Evolutionary conservation across 2,888 invertebrate genomes (phyloP).

Genomic region (Homarus gammarus): DNA sequence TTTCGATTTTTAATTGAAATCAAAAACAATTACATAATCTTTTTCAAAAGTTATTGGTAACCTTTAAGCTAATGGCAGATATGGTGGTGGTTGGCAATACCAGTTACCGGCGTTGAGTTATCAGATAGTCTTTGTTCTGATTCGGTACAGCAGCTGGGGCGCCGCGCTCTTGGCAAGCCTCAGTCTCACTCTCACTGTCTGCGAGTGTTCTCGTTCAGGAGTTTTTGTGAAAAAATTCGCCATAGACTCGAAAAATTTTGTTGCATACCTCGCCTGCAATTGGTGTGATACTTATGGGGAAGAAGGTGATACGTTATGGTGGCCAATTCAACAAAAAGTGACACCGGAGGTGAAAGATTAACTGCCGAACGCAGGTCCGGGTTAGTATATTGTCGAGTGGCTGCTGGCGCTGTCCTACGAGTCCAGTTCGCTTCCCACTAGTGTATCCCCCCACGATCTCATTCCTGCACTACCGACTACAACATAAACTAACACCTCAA

Average conservation of each 20-base stretch:
- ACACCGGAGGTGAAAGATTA: constrained; percentile 31
- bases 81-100: background rate
- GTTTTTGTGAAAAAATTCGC: too few species aligned
- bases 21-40: too few species aligned
- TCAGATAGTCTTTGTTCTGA: background rate
- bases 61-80: background rate
- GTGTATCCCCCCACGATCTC: too few species aligned
- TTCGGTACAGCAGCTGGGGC: background rate
- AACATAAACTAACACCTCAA: too few species aligned
- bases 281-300: background rate
- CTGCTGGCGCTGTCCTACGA: background rate
- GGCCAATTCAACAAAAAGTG: constrained; percentile 23
- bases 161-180: background rate
- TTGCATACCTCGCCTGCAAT: background rate
- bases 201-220: too few species aligned
- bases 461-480: too few species aligned
- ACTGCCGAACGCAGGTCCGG: constrained; percentile 20
- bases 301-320: constrained; percentile 37
- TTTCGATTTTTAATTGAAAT: too few species aligned
- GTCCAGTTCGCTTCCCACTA: too few species aligned
- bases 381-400: constrained; percentile 40
- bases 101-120: background rate
- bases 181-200: constrained; percentile 15
- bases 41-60: too few species aligned
- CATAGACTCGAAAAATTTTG: too few species aligned